Percentiles rank a stretch among this genome's conserved stretches.
Evolutionary conservation across 2,113 vertebrate species (phyloP).

Genomic region (Steatornis caripensis): DNA sequence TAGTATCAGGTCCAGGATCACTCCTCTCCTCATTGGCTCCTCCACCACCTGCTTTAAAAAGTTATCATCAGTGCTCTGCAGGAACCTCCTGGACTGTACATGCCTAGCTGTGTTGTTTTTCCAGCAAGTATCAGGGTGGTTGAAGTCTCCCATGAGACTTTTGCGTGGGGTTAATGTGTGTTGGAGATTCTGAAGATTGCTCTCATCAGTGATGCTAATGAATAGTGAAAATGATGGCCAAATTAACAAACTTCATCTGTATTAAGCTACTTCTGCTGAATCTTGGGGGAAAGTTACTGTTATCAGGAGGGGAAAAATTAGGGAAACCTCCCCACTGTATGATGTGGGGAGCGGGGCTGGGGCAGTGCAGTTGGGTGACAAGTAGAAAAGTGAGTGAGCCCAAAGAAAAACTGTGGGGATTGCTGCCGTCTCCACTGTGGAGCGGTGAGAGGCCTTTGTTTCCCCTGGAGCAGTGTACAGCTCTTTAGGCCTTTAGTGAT

Average conservation of each 20-base stretch:
- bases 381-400: neutral
- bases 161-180: neutral
- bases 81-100: too few species aligned
- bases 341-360: neutral
- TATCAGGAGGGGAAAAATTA: neutral
- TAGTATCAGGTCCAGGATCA: too few species aligned
- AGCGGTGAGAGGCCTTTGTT: neutral
- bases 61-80: too few species aligned
- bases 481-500: neutral
- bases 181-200: neutral
- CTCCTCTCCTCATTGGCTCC: too few species aligned
- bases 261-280: neutral
- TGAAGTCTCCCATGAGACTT: too few species aligned
- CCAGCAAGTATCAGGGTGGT: too few species aligned
- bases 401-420: neutral
- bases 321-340: too few species aligned
- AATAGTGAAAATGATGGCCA: neutral
- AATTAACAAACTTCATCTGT: neutral
- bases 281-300: neutral
- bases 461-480: neutral
- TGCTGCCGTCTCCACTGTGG: neutral
- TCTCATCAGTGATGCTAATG: neutral
- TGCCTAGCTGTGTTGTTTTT: too few species aligned
- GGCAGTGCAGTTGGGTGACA: neutral
- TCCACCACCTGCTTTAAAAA: too few species aligned